Percentiles rank a stretch among this genome's conserved stretches.
These are phyloP conservation scores for Cephalopachus bancanus DNA, from an alignment of 2,797 vertebrate genomes.

Conservation along the genomic window DNA sequence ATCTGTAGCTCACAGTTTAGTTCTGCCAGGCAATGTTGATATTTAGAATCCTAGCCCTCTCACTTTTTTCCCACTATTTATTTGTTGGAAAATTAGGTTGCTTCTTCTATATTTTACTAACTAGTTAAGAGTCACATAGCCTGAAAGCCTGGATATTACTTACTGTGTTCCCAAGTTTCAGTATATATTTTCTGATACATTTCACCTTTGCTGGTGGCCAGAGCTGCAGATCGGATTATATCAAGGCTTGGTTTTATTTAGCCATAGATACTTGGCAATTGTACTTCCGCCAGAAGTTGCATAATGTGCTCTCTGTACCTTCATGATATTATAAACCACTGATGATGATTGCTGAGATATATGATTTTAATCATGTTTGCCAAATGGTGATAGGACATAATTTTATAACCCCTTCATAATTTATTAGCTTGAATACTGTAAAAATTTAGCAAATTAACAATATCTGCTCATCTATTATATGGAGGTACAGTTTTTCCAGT, in stretches of 20 bases:
- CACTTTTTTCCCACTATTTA: neutral
- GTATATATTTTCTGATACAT: neutral
- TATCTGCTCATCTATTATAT: neutral
- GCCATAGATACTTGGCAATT: neutral
- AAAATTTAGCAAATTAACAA: neutral
- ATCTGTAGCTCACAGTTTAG: neutral
- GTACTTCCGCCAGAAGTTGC: neutral
- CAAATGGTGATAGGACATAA: neutral
- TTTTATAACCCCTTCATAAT: neutral
- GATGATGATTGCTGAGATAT: neutral
- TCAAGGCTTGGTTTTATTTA: neutral
- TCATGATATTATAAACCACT: neutral
- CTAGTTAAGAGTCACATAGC: neutral
- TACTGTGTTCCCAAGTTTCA: neutral
- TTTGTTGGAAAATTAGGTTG: neutral
- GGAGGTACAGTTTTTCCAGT: neutral
- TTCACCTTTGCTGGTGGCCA: neutral
- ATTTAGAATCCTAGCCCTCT: neutral
- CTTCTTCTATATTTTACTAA: neutral
- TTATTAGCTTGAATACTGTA: slow-evolving; percentile 37
- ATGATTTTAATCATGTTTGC: slow-evolving; percentile 6
- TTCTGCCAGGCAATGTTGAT: neutral
- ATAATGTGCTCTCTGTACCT: neutral
- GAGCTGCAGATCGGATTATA: neutral
- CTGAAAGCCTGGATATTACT: neutral